Evolutionary conservation across 1,140 invertebrate species (phyloP).

Genomic region (Drosophila sp.): DNA sequence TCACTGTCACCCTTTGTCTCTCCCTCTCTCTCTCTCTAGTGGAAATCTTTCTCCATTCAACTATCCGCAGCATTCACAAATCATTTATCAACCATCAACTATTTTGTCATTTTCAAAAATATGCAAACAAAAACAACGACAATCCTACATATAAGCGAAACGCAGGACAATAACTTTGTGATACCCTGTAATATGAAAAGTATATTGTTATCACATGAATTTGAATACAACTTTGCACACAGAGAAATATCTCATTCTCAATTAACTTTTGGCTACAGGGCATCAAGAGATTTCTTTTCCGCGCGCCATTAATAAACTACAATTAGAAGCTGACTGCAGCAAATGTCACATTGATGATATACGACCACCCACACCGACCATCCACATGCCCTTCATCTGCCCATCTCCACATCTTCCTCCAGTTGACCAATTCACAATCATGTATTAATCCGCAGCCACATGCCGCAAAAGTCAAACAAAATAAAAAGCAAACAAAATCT

Average conservation of each 20-base stretch:
- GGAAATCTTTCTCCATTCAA: conserved; percentile 1
- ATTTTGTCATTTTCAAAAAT: conserved; percentile 46
- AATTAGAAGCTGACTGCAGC: conserved; percentile 52
- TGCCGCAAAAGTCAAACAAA: conserved; percentile 13
- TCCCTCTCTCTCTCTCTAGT: background rate
- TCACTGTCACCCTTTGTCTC: no score
- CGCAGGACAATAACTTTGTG: background rate
- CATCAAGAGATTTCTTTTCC: background rate
- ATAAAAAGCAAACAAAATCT: conserved; percentile 38
- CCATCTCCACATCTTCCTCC: background rate
- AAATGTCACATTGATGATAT: conserved; percentile 63
- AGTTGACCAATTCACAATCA: conserved; percentile 19
- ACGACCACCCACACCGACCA: background rate
- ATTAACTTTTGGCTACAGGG: background rate
- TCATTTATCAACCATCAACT: conserved; percentile 38
- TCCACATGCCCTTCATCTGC: background rate
- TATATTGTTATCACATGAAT: background rate
- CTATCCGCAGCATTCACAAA: conserved; percentile 17
- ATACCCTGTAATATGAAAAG: background rate
- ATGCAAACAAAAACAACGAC: conserved; percentile 25
- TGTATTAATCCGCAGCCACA: conserved; percentile 45
- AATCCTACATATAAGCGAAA: conserved; percentile 12
- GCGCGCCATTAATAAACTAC: conserved; percentile 47
- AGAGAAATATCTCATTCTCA: no score
- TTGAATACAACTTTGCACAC: no score